A percentile compares a stretch with the other conserved stretches of the same genome.
Conservation (phyloP, 1,140 invertebrate genomes). For the Pachypeltis micranthus region DNA sequence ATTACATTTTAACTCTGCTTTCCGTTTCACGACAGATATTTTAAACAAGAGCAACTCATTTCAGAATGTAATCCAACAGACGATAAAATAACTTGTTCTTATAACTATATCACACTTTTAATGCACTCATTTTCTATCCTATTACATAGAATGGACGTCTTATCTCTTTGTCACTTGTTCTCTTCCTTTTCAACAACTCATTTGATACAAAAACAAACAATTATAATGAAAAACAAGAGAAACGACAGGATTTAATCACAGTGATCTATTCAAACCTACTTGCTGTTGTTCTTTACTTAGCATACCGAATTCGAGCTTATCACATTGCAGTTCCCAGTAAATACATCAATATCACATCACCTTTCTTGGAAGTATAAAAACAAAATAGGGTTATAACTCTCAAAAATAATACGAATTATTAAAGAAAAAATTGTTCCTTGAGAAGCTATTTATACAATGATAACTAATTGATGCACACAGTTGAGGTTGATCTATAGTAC, state of each 20-base stretch:
- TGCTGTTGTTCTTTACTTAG: constrained; percentile 9
- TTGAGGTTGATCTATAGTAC: too few relatives aligned
- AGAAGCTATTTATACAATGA: too few relatives aligned
- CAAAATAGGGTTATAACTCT: not conserved
- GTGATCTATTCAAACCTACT: not conserved
- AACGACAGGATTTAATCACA: constrained; percentile 1
- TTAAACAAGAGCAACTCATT: not conserved
- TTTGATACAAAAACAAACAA: not conserved
- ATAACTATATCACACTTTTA: constrained; percentile 20
- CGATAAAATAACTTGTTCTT: constrained; percentile 1
- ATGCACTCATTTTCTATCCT: constrained; percentile 19
- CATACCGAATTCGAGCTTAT: constrained; percentile 20
- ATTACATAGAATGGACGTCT: constrained; percentile 14
- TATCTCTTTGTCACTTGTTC: not conserved
- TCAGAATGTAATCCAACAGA: not conserved
- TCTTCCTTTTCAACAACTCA: too few relatives aligned
- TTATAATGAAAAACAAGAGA: not conserved
- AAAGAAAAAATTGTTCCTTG: too few relatives aligned
- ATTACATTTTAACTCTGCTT: too few relatives aligned
- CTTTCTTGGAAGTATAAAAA: constrained; percentile 7
- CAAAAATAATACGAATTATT: too few relatives aligned
- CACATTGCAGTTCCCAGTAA: constrained; percentile 18
- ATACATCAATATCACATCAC: constrained; percentile 19
- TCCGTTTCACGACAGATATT: not conserved
- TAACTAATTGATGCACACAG: too few relatives aligned